These are phyloP conservation scores for Esperia sulphurella DNA, from an alignment of 2,888 invertebrate genomes.

Conservation along the genomic window DNA sequence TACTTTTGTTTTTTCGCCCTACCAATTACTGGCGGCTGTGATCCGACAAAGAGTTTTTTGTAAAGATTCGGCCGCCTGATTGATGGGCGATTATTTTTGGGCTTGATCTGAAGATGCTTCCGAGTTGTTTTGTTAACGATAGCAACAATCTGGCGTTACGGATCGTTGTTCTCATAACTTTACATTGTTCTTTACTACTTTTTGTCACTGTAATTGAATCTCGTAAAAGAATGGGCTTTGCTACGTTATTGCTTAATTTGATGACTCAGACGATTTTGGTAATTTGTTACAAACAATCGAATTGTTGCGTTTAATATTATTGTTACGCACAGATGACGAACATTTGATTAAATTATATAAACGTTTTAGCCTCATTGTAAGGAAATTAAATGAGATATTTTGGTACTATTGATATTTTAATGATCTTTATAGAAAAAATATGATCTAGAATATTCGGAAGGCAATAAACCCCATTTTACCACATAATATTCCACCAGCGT, in stretches of 20 bases:
- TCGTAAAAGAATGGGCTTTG: slow-evolving; percentile 17
- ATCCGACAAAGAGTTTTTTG: slow-evolving; percentile 63
- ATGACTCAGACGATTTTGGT: slow-evolving; percentile 11
- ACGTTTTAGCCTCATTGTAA: too few relatives aligned
- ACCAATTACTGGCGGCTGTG: slow-evolving; percentile 60
- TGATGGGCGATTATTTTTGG: slow-evolving; percentile 74
- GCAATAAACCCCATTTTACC: too few relatives aligned
- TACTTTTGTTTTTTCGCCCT: slow-evolving; percentile 70
- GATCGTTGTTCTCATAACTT: slow-evolving; percentile 36
- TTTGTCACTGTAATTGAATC: slow-evolving; percentile 36
- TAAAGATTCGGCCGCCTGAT: slow-evolving; percentile 52
- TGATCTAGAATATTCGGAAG: too few relatives aligned
- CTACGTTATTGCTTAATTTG: slow-evolving; percentile 17
- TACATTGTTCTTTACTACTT: slow-evolving; percentile 34
- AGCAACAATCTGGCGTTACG: slow-evolving; percentile 38
- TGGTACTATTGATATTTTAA: too few relatives aligned
- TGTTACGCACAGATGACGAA: neutral
- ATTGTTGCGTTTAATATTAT: neutral
- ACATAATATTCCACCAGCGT: too few relatives aligned
- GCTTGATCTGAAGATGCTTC: slow-evolving; percentile 64
- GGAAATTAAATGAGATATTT: too few relatives aligned
- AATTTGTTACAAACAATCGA: neutral
- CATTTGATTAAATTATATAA: too few relatives aligned
- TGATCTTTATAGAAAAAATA: too few relatives aligned
- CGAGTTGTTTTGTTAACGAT: slow-evolving; percentile 55